phyloP scores from a whole-genome alignment of 1,140 invertebrate genomes.

The Gryon sp. region DNA sequence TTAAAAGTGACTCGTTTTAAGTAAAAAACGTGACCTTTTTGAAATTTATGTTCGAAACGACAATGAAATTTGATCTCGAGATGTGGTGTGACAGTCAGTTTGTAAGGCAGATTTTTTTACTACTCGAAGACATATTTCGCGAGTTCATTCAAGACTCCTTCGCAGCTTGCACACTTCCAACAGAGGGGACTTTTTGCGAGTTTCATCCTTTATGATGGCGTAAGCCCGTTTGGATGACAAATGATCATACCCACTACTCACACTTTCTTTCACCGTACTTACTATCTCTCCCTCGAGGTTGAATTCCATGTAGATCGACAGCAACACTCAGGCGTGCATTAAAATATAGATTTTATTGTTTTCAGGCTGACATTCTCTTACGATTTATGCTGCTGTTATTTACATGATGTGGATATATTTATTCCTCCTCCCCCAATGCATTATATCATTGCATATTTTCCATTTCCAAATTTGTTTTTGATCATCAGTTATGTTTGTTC shows the following conservation, averaged over 20 bases:
- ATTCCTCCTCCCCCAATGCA: slow-evolving; percentile 67
- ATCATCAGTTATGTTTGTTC: too few relatives aligned
- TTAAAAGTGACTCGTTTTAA: background rate
- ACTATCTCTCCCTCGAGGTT: slow-evolving; percentile 49
- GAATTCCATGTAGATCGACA: slow-evolving; percentile 48
- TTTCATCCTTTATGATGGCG: slow-evolving; percentile 60
- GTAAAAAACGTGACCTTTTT: background rate
- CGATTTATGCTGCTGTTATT: slow-evolving; percentile 74
- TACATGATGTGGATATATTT: slow-evolving; percentile 71
- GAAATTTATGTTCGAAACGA: slow-evolving; percentile 15
- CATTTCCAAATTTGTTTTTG: too few relatives aligned
- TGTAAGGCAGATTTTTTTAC: slow-evolving; percentile 31
- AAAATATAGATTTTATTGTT: slow-evolving; percentile 79
- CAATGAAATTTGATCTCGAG: slow-evolving; percentile 35
- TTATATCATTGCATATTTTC: slow-evolving; percentile 70
- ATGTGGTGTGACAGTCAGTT: slow-evolving; percentile 7
- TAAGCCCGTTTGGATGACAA: slow-evolving; percentile 70
- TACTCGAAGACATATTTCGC: slow-evolving; percentile 45
- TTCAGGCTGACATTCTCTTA: slow-evolving; percentile 65
- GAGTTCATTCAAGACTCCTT: slow-evolving; percentile 47
- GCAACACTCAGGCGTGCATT: slow-evolving; percentile 69
- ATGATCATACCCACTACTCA: slow-evolving; percentile 65
- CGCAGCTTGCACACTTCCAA: slow-evolving; percentile 38
- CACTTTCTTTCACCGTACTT: slow-evolving; percentile 55
- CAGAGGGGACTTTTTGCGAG: slow-evolving; percentile 63